These are phyloP conservation scores for Plotosus lineatus DNA, from an alignment of 2,113 vertebrate genomes.

Conservation along the genomic window DNA sequence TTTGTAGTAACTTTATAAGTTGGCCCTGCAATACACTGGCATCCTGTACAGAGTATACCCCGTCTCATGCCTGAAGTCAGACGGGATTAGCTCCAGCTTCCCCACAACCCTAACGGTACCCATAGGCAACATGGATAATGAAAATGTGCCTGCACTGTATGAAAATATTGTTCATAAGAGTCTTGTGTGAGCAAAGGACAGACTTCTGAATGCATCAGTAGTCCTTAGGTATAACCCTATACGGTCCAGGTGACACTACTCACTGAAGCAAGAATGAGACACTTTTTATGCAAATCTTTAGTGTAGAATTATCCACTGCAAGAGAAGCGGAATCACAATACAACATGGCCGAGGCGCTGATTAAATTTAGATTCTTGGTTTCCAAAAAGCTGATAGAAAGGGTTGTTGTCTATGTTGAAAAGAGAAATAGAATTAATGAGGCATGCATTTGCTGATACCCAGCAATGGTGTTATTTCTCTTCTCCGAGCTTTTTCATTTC, in stretches of 20 bases:
- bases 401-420: conserved; percentile 3
- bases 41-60: too few species aligned
- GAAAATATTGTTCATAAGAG: too few species aligned
- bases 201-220: neutral
- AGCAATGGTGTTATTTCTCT: conserved; percentile 23
- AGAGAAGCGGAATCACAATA: neutral
- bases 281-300: neutral
- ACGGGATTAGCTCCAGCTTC: too few species aligned
- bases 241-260: too few species aligned
- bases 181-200: neutral
- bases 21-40: too few species aligned
- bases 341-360: neutral
- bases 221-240: neutral
- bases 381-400: conserved; percentile 15
- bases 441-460: conserved; percentile 24
- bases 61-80: too few species aligned
- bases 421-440: conserved; percentile 33
- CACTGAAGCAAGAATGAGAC: too few species aligned
- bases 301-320: neutral
- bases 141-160: too few species aligned
- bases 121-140: too few species aligned
- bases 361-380: conserved; percentile 8
- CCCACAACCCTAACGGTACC: too few species aligned
- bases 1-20: too few species aligned
- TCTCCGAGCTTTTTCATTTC: conserved; percentile 25